Percentiles rank a stretch among this genome's conserved stretches.
These are phyloP conservation scores for Drosophila tsacasi DNA, from an alignment of 1,140 invertebrate genomes.

Conservation along the genomic window DNA sequence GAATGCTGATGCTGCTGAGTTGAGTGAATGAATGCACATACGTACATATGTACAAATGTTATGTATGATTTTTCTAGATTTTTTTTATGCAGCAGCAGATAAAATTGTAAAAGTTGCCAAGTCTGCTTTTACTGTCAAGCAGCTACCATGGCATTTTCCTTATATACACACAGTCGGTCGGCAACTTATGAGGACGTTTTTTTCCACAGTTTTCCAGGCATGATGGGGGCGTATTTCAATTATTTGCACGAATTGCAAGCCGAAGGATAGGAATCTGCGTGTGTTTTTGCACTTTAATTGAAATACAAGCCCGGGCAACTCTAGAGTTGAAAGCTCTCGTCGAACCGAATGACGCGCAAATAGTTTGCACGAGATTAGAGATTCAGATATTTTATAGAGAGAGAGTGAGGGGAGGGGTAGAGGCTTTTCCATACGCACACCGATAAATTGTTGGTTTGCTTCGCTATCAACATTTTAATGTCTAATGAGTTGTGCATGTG, in stretches of 20 bases:
- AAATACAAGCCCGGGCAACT: slow-evolving; percentile 45
- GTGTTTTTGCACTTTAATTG: slow-evolving; percentile 66
- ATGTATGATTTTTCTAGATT: slow-evolving; percentile 27
- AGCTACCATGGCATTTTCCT: slow-evolving; percentile 33
- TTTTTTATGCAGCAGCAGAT: slow-evolving; percentile 25
- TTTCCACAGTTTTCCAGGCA: slow-evolving; percentile 6
- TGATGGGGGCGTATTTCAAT: slow-evolving; percentile 74
- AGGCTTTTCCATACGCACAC: slow-evolving; percentile 17
- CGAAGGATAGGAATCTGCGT: slow-evolving; percentile 20
- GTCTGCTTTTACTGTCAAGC: slow-evolving; percentile 57
- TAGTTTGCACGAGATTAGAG: slow-evolving; percentile 35
- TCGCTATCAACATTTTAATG: slow-evolving; percentile 39
- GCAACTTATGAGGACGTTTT: slow-evolving; percentile 50
- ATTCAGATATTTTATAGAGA: slow-evolving; percentile 27
- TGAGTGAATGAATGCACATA: slow-evolving; percentile 36
- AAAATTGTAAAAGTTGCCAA: slow-evolving; percentile 54
- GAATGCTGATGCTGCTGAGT: slow-evolving; percentile 14
- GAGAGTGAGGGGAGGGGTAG: slow-evolving; percentile 11
- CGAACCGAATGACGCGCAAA: slow-evolving; percentile 21
- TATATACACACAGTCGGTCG: slow-evolving; percentile 11
- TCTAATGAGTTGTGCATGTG: slow-evolving; percentile 52
- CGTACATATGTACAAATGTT: neutral
- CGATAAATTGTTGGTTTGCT: slow-evolving; percentile 27
- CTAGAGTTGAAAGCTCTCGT: slow-evolving; percentile 17
- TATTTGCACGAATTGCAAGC: slow-evolving; percentile 67